Conservation (phyloP, 2,797 vertebrate species). For the Clamator glandarius region DNA sequence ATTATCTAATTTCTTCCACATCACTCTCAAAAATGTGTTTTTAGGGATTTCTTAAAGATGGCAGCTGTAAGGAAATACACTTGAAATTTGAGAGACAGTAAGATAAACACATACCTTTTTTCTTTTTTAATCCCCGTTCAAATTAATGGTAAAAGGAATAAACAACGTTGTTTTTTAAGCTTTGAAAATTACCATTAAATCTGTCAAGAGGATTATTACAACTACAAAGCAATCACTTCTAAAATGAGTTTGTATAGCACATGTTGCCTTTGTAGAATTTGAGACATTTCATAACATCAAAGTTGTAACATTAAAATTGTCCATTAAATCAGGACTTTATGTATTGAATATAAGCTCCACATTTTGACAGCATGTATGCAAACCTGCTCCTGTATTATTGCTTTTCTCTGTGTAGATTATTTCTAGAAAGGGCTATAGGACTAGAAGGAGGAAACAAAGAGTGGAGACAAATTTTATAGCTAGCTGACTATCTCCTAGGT, state of each 20-base stretch:
- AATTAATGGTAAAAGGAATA: background rate
- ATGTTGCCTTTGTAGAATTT: background rate
- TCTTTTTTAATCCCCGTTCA: background rate
- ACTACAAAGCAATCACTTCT: background rate
- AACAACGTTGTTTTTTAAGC: background rate
- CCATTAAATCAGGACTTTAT: background rate
- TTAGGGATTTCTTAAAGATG: background rate
- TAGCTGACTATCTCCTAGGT: background rate
- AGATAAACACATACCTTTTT: background rate
- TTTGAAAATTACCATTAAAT: conserved; percentile 27
- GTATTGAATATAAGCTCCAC: background rate
- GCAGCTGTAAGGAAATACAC: background rate
- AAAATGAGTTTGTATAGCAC: background rate
- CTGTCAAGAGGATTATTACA: background rate
- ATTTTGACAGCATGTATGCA: background rate
- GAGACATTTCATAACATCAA: background rate
- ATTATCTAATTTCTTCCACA: background rate
- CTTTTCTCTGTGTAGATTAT: background rate
- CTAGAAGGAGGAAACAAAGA: background rate
- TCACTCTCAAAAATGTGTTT: background rate
- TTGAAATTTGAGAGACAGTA: conserved; percentile 1
- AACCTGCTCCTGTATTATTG: background rate
- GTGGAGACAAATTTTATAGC: background rate
- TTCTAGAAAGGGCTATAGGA: background rate
- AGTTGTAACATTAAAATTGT: background rate